Percentiles rank a stretch among this genome's conserved stretches.
Conservation (phyloP, 35 echinoderm and acorn worm species). For the Ptychodera flava region DNA sequence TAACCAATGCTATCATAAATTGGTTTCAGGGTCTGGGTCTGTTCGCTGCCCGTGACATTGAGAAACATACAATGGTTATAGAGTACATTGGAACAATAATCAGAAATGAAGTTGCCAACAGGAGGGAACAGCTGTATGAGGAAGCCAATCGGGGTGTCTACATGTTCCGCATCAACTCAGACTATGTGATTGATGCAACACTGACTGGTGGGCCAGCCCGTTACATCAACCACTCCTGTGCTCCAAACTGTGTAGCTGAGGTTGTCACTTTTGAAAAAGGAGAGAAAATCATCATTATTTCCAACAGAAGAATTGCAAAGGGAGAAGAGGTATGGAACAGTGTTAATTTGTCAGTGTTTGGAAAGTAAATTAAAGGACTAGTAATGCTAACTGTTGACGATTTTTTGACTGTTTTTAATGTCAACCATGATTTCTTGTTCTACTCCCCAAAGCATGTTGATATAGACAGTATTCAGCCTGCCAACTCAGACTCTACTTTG, state of each 20-base stretch:
- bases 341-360: too few species aligned
- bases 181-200: constrained; percentile 88
- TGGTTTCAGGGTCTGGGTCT: constrained; percentile 96
- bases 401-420: too few species aligned
- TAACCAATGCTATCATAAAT: too few species aligned
- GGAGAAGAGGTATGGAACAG: constrained; percentile 85
- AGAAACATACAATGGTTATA: constrained; percentile 98
- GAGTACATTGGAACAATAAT: constrained; percentile 97
- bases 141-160: constrained; percentile 86
- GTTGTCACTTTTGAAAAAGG: constrained; percentile 94
- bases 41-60: constrained; percentile 87
- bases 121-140: constrained; percentile 68
- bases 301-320: constrained; percentile 70
- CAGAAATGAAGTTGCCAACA: constrained; percentile 88
- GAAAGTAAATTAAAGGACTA: too few species aligned
- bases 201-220: constrained; percentile 85
- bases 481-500: too few species aligned
- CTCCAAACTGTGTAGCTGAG: constrained; percentile 98
- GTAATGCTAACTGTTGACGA: too few species aligned
- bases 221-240: constrained; percentile 97
- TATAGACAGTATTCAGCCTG: too few species aligned
- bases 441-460: too few species aligned
- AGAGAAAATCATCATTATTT: constrained; percentile 98
- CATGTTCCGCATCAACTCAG: constrained; percentile 90
- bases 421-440: too few species aligned